Base-by-base conservation (phyloP, 2,888 invertebrate species). In the Drosophila nr. perissopoda region DNA sequence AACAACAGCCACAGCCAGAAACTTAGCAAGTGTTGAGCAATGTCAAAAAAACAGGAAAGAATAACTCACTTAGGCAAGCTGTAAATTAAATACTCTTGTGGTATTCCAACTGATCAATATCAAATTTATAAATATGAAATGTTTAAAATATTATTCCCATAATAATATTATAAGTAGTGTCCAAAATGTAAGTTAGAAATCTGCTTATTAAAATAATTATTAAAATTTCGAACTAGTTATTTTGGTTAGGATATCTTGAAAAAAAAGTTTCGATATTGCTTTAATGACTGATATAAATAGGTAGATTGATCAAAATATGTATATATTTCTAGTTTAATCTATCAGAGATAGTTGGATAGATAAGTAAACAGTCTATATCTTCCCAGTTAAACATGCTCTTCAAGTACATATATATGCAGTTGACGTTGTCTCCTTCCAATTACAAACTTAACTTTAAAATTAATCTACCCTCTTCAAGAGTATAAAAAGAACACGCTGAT, bases 401-500 rank as follows among this genome's bases (percentile, higher is more conserved):
- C 13, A 3, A 13, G 7, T 1, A 21, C 0, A 46, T 25, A 25
- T 21, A 13, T 46, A 40, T 40, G n/a, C 40, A 13, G 1, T 10
- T 7, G 2, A 3, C 4, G 21, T 4, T 21, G 21, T 34, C 7
- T 7, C 8, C 52, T 53, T 25, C 21, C 21, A n/a, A 21, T 29
- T 8, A 1, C 34, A 34, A 13, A 18, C 18, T 25, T 3, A 7
- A 2, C 25, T 0, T 18, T 4, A 18, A 18, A 11, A 25, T 2
- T 2, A 3, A 4, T 13, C 11, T 8, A 27, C 27, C 16, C 7
- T 36, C n/a, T 13, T 18, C 0, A 13, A 56, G 27, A 13, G 56
- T 27, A 29, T n/a, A 66, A 70, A 68, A 74, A 74, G 74, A 79
- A 56, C 27, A 18, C 70, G 85, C 91, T 83, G 82, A 91, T 79